A percentile compares a stretch with the other conserved stretches of the same genome.
Evolutionary conservation across 2,113 vertebrate species (phyloP).

Genomic region (Cichladusa arquata): DNA sequence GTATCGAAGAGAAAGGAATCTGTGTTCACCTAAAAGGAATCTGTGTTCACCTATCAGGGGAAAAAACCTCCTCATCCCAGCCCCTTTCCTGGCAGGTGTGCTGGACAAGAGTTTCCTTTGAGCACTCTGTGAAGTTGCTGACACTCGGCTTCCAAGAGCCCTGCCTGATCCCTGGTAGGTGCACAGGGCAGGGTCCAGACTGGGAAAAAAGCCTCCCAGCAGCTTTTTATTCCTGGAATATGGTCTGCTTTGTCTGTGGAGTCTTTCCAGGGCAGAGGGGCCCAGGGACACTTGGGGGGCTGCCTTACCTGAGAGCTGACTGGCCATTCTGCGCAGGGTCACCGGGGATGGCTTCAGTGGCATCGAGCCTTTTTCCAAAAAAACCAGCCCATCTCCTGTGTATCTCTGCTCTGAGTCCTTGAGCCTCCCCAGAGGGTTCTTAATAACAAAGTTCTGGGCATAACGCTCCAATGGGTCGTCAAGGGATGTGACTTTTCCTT

Average conservation of each 20-base stretch:
- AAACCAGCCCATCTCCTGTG: constrained; percentile 75
- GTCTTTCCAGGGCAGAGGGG: neutral
- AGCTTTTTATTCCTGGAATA: neutral
- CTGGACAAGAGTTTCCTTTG: neutral
- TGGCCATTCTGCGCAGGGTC: constrained; percentile 89
- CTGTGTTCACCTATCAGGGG: too few species aligned
- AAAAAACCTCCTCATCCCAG: neutral
- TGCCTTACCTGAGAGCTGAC: constrained; percentile 82
- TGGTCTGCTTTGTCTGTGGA: neutral
- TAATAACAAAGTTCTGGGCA: constrained; percentile 79
- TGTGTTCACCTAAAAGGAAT: neutral
- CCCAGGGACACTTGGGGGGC: neutral
- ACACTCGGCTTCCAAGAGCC: neutral
- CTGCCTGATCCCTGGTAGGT: neutral
- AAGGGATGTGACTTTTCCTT: constrained; percentile 81
- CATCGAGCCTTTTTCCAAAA: constrained; percentile 78
- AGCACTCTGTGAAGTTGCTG: neutral
- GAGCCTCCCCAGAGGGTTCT: constrained; percentile 81
- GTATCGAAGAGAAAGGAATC: neutral
- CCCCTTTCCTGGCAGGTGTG: neutral
- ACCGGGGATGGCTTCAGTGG: constrained; percentile 77
- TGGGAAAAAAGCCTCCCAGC: neutral
- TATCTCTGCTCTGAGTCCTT: constrained; percentile 74
- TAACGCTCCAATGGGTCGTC: constrained; percentile 89
- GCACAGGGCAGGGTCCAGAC: neutral